Conservation (phyloP, 1,140 invertebrate genomes). For the Bilobella aurantiaca region DNA sequence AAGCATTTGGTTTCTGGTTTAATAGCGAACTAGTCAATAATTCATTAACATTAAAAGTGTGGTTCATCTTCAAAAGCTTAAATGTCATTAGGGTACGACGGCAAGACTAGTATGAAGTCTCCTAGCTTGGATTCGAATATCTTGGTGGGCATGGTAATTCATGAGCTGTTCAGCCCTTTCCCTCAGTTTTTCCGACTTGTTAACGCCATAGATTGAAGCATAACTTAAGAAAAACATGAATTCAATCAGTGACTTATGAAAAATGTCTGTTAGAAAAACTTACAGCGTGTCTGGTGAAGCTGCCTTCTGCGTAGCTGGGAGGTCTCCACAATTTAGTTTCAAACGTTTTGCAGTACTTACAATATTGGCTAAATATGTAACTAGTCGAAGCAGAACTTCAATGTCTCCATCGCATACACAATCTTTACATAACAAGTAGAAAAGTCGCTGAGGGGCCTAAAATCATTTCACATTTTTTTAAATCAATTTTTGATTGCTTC, state of each 20-base stretch:
- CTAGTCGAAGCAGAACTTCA: conserved; percentile 45
- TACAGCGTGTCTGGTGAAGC: conserved; percentile 50
- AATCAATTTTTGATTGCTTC: too few species aligned
- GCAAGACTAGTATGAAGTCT: conserved; percentile 38
- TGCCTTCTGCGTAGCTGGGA: conserved; percentile 49
- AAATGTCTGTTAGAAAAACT: conserved; percentile 21
- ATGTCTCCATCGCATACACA: too few species aligned
- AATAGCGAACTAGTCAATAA: background rate
- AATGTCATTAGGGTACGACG: conserved; percentile 19
- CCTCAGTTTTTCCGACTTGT: conserved; percentile 41
- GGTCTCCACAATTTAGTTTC: conserved; percentile 42
- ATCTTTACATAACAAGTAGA: conserved; percentile 44
- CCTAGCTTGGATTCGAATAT: conserved; percentile 42
- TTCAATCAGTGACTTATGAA: conserved; percentile 39
- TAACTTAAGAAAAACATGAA: conserved; percentile 43
- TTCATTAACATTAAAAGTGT: background rate
- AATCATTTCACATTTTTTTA: conserved; percentile 30
- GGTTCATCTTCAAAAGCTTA: too few species aligned
- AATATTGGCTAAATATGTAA: conserved; percentile 49
- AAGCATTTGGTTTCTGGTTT: background rate
- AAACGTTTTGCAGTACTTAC: conserved; percentile 41
- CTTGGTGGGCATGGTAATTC: conserved; percentile 44
- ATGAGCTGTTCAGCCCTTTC: conserved; percentile 44
- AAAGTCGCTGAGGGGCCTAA: conserved; percentile 46
- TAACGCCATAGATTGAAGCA: conserved; percentile 45